A percentile compares a stretch with the other conserved stretches of the same genome.
These are phyloP conservation scores for Spinibarbus caldwelli DNA, from an alignment of 2,797 vertebrate genomes.

Conservation along the genomic window DNA sequence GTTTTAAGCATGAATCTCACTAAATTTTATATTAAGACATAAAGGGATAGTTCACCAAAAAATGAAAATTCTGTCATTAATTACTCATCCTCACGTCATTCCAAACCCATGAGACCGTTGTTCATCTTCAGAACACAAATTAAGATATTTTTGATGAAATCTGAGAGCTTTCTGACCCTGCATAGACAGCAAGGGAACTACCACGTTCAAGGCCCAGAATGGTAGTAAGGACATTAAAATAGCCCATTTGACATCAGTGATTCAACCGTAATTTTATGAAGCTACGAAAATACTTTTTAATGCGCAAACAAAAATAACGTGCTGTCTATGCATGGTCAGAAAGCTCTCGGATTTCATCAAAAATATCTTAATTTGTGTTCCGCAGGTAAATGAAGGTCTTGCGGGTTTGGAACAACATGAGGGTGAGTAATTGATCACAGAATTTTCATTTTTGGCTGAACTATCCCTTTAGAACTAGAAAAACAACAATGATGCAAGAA, in stretches of 20 bases:
- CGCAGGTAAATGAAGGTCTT: too few relatives aligned
- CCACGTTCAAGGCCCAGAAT: background rate
- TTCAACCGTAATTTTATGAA: background rate
- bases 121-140: background rate
- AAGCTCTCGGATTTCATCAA: too few relatives aligned
- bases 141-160: background rate
- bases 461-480: background rate
- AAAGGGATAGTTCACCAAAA: background rate
- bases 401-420: too few relatives aligned
- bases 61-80: too few relatives aligned
- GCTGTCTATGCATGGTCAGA: too few relatives aligned
- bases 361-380: too few relatives aligned
- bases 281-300: background rate
- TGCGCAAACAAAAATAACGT: too few relatives aligned
- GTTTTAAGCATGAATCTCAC: background rate
- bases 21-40: background rate
- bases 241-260: background rate
- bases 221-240: background rate
- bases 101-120: background rate
- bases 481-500: background rate
- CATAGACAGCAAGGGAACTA: background rate
- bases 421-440: too few relatives aligned
- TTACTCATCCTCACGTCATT: background rate
- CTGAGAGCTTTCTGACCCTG: background rate
- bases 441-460: too few relatives aligned